These are phyloP conservation scores for Andrena fulva DNA, from an alignment of 2,888 invertebrate genomes.

Conservation along the genomic window DNA sequence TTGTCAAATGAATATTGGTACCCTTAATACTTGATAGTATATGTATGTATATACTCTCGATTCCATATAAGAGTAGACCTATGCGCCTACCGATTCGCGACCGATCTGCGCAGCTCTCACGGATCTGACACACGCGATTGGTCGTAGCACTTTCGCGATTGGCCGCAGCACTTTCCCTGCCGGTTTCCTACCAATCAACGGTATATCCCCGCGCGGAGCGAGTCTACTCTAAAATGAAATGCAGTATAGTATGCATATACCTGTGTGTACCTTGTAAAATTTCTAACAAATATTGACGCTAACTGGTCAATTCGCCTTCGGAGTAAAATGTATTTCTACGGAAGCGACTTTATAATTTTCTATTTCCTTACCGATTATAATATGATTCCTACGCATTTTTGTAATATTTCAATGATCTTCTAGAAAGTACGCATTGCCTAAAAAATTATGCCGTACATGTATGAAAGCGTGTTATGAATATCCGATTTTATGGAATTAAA, in stretches of 20 bases:
- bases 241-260: background rate
- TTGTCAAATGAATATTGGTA: conserved; percentile 16
- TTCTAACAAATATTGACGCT: background rate
- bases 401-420: background rate
- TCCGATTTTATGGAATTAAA: background rate
- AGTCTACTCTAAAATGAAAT: too few relatives aligned
- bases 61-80: too few relatives aligned
- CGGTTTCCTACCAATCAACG: too few relatives aligned
- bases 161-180: too few relatives aligned
- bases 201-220: too few relatives aligned
- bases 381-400: background rate
- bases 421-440: background rate
- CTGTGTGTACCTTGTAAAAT: background rate
- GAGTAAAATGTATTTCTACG: background rate
- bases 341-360: background rate
- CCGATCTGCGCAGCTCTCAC: too few relatives aligned
- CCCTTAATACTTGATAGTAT: too few relatives aligned
- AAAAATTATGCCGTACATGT: conserved; percentile 14
- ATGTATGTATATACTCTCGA: background rate
- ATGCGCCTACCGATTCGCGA: too few relatives aligned
- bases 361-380: background rate
- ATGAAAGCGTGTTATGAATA: background rate
- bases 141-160: too few relatives aligned
- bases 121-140: too few relatives aligned
- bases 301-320: background rate